phyloP scores from a whole-genome alignment of 2,113 vertebrate species.

The Cyanoliseus patagonus region DNA sequence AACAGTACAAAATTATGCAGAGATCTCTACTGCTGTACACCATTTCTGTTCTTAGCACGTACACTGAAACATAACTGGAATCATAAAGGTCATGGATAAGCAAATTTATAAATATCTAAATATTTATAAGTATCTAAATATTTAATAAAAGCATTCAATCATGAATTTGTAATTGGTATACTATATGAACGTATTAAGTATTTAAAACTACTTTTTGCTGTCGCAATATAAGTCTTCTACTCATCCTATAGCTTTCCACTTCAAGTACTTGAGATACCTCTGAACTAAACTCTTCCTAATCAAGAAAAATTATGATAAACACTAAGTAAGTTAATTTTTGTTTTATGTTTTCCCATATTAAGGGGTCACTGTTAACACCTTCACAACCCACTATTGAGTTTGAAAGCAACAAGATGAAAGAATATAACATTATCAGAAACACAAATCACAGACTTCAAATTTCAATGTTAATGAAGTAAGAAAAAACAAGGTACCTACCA shows the following conservation, averaged over 20 bases:
- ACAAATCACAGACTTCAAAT: background rate
- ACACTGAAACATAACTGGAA: background rate
- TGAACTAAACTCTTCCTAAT: background rate
- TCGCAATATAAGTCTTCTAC: background rate
- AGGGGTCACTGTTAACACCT: background rate
- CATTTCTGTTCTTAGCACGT: background rate
- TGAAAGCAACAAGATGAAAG: background rate
- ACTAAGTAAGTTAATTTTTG: background rate
- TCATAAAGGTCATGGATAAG: background rate
- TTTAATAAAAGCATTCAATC: background rate
- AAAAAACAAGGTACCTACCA: background rate
- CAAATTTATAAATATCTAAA: background rate
- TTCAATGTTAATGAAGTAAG: background rate
- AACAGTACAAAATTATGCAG: background rate
- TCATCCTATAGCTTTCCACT: background rate
- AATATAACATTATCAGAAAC: background rate
- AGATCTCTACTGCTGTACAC: background rate
- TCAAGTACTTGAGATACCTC: background rate
- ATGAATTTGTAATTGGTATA: background rate
- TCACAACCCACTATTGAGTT: accelerated
- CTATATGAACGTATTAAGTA: background rate
- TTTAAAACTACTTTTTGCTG: background rate
- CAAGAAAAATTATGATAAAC: background rate
- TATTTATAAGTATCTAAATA: background rate
- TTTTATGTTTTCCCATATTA: background rate